These are phyloP conservation scores for Sandelia bainsii DNA, from an alignment of 2,797 vertebrate species.

Conservation along the genomic window DNA sequence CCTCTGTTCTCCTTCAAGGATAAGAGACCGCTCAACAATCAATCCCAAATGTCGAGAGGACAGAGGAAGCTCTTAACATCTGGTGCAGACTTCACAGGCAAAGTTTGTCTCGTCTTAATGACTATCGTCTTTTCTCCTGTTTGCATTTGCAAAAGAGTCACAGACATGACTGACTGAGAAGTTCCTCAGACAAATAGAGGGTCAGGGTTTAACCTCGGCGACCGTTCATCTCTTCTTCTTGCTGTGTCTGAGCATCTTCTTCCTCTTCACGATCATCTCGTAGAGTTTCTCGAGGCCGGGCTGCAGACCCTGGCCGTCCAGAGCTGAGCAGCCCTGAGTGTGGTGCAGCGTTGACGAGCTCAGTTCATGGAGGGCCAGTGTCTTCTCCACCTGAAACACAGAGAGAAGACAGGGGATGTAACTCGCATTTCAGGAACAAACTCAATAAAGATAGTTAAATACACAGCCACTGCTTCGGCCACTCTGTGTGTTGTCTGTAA, in stretches of 20 bases:
- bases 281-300: conserved; percentile 85
- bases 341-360: conserved; percentile 79
- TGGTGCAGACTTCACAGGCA: neutral
- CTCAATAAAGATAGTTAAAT: no score
- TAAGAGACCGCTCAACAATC: neutral
- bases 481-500: no score
- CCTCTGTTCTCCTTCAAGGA: neutral
- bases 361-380: conserved; percentile 81
- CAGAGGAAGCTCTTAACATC: conserved; percentile 6
- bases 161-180: conserved; percentile 7
- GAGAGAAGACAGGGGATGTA: neutral
- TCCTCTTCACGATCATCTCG: conserved; percentile 87
- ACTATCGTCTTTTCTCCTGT: neutral
- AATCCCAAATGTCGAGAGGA: conserved; percentile 11
- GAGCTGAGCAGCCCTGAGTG: conserved; percentile 85
- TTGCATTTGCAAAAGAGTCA: conserved; percentile 15
- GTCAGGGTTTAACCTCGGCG: neutral
- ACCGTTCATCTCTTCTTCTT: conserved; percentile 83
- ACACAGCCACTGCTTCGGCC: no score
- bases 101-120: neutral
- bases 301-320: conserved; percentile 85
- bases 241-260: conserved; percentile 80
- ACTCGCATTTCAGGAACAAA: neutral
- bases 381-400: conserved; percentile 81
- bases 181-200: conserved; percentile 9